Base-by-base conservation (phyloP, 2,113 vertebrate genomes). In the Chroicocephalus ridibundus region DNA sequence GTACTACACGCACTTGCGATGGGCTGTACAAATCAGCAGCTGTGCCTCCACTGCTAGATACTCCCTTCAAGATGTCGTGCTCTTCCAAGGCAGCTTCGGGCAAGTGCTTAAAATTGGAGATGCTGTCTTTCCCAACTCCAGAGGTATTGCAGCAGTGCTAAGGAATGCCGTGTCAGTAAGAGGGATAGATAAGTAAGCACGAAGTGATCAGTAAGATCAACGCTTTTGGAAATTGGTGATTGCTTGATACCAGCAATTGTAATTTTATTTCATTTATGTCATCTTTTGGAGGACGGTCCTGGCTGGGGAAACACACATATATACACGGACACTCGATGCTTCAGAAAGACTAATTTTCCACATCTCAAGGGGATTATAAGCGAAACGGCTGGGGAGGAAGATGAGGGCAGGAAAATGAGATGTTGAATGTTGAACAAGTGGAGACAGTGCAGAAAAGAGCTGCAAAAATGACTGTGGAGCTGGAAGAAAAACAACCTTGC, bases 301-400 rank as follows among this genome's bases (percentile, higher is more conserved):
- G 77, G 19, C 69, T 78, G 34, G 25, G 40, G 31, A 85, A 85
- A 69, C 34, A 60, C 21, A 60, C 20, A 51, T 18, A 78, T 18
- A 82, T 5, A 36, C 24, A 44, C 4, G 3, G 27, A 32, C 32
- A 6, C 40, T 84, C 25, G 31, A 3, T 64, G 19, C 44, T 84
- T 93, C 83, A 79, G 77, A 89, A 94, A 88, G 61, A 78, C 61
- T 92, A 29, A 86, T 95, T 86, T 95, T 72, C 40, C 26, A n/a
- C 11, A 4, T 91, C 84, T 96, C 74, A 32, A 51, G 31, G 65
- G 69, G 93, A 86, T 94, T 89, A 80, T 12, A 42, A 96, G 62
- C 0, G 3, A 86, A 93, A 94, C 6, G 26, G 55, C 14, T 84
- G 70, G 57, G 83, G 22, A 79, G 44, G 49, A 86, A 92, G 80